Percentiles rank a stretch among this genome's conserved stretches.
Evolutionary conservation across 2,888 invertebrate species (phyloP).

Genomic region (Nomada fucata): DNA sequence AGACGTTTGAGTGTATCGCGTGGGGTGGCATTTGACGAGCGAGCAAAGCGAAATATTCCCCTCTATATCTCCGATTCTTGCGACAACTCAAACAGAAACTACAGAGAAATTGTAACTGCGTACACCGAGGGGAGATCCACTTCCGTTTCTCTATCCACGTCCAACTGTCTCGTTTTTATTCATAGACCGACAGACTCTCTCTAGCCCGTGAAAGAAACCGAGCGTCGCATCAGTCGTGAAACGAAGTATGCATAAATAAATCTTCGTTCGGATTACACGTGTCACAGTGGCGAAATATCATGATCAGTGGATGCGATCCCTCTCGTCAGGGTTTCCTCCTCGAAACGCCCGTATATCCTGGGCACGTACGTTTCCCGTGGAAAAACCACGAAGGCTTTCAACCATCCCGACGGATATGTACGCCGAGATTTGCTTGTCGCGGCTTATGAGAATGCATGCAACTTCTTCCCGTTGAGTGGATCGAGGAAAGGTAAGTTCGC

Average conservation of each 20-base stretch:
- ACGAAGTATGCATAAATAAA: constrained; percentile 52
- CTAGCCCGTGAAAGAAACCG: constrained; percentile 24
- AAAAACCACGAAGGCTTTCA: constrained; percentile 13
- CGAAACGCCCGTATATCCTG: constrained; percentile 23
- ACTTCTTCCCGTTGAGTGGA: constrained; percentile 32
- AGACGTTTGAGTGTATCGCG: no score
- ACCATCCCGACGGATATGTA: constrained; percentile 42
- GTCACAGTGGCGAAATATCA: constrained; percentile 51
- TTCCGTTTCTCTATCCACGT: constrained; percentile 28
- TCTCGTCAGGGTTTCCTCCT: constrained; percentile 1
- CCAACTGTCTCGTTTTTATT: constrained; percentile 60
- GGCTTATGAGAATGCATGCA: constrained; percentile 63
- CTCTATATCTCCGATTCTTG: neutral
- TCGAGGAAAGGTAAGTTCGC: constrained; percentile 35
- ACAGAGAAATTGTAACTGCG: neutral
- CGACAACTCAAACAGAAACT: neutral
- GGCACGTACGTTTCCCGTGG: constrained; percentile 48
- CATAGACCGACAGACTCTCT: constrained; percentile 34
- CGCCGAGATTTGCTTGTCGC: constrained; percentile 61
- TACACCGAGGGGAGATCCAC: neutral
- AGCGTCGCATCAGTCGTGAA: neutral
- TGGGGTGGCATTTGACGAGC: no score
- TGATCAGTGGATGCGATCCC: constrained; percentile 43
- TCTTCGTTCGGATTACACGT: constrained; percentile 58
- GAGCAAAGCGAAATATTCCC: no score